Conservation (phyloP, 2,888 invertebrate species). For the Cheilosia impressa region DNA sequence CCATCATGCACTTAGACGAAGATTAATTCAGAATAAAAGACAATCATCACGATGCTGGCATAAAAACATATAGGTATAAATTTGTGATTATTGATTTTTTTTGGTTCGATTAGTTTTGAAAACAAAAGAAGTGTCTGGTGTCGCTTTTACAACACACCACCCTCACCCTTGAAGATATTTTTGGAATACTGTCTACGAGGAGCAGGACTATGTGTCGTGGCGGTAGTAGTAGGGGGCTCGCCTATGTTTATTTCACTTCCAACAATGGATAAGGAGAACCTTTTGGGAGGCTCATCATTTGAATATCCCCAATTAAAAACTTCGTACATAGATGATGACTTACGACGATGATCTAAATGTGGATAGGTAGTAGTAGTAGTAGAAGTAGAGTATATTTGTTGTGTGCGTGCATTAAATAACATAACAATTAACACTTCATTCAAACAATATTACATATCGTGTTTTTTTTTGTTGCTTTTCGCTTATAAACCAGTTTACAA, state of each 20-base stretch:
- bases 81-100: conserved; percentile 50
- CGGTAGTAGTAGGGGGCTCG: conserved; percentile 80
- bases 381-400: conserved; percentile 70
- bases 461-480: conserved; percentile 16
- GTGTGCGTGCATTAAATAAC: conserved; percentile 76
- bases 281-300: conserved; percentile 84
- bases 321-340: conserved; percentile 90
- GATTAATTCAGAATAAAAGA: conserved; percentile 27
- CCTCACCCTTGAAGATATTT: conserved; percentile 82
- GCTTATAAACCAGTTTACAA: conserved; percentile 36
- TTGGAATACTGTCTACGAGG: conserved; percentile 81
- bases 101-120: conserved; percentile 64
- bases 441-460: conserved; percentile 60
- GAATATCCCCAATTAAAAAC: conserved; percentile 87
- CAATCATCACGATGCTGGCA: conserved; percentile 66
- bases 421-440: conserved; percentile 72
- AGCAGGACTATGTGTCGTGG: conserved; percentile 77
- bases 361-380: conserved; percentile 64
- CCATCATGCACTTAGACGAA: conserved; percentile 53
- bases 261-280: conserved; percentile 82
- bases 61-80: conserved; percentile 47
- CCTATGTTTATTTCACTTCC: conserved; percentile 84
- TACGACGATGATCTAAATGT: conserved; percentile 84
- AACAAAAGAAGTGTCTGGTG: conserved; percentile 55
- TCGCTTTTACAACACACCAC: conserved; percentile 75